Conservation (phyloP, 2,888 invertebrate species). For the Euzetes globulus region DNA sequence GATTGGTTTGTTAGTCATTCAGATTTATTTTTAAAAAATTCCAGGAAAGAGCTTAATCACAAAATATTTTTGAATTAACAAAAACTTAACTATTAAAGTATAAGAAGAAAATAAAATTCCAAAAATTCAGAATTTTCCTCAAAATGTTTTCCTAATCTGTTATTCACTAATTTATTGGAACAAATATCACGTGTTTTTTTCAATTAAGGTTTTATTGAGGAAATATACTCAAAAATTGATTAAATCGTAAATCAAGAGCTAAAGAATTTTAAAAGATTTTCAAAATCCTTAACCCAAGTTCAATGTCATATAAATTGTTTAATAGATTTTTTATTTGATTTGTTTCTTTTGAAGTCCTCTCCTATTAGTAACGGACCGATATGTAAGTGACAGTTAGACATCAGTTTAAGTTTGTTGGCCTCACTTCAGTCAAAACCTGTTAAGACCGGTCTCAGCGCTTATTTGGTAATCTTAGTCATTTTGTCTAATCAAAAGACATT, state of each 20-base stretch:
- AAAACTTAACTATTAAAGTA: too few species aligned
- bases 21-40: too few species aligned
- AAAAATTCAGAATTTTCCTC: neutral
- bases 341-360: neutral
- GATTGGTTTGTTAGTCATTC: too few species aligned
- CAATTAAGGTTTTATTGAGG: neutral
- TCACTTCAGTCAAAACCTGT: neutral
- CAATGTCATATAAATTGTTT: neutral
- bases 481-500: neutral
- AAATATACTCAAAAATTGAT: neutral
- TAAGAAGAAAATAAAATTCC: neutral
- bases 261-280: neutral
- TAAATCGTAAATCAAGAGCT: neutral
- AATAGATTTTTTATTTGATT: neutral
- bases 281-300: slow-evolving; percentile 2
- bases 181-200: neutral
- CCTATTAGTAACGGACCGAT: neutral
- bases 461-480: neutral
- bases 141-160: neutral
- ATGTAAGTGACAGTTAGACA: neutral
- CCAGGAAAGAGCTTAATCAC: too few species aligned
- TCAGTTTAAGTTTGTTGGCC: slow-evolving; percentile 11
- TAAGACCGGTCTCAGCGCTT: neutral
- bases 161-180: neutral
- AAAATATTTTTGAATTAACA: too few species aligned